Percentiles rank a stretch among this genome's conserved stretches.
phyloP scores from a whole-genome alignment of 2,888 invertebrate species.

The Chelonus formosanus region DNA sequence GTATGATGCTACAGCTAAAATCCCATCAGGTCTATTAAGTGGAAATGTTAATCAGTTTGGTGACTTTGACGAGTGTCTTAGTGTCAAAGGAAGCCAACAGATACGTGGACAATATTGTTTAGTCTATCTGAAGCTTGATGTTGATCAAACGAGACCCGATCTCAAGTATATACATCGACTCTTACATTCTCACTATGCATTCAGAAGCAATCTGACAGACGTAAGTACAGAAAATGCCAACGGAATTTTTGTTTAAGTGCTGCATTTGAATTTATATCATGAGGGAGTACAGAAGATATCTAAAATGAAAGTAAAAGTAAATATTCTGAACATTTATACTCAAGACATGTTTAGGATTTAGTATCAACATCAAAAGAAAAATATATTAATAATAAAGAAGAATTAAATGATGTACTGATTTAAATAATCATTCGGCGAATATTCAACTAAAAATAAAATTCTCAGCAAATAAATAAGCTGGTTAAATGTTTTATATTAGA shows the following conservation, averaged over 20 bases:
- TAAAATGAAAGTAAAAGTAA: constrained; percentile 10
- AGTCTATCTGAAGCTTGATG: constrained; percentile 70
- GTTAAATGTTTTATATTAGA: too few relatives aligned
- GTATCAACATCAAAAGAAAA: not conserved
- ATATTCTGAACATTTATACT: not conserved
- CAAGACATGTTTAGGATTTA: not conserved
- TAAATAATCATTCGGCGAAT: too few relatives aligned
- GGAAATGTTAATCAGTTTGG: constrained; percentile 78
- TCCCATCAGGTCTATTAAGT: constrained; percentile 74
- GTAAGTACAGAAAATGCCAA: constrained; percentile 67
- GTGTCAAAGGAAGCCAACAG: constrained; percentile 60
- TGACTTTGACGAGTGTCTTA: constrained; percentile 75
- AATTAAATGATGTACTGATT: too few relatives aligned
- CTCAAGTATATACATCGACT: constrained; percentile 68
- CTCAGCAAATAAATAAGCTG: too few relatives aligned
- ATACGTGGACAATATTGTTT: constrained; percentile 74
- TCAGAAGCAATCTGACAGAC: constrained; percentile 73
- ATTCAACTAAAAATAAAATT: too few relatives aligned
- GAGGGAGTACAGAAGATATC: not conserved
- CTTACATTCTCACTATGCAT: constrained; percentile 71
- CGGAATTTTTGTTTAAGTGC: not conserved
- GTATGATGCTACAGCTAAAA: constrained; percentile 78
- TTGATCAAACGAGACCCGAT: constrained; percentile 66
- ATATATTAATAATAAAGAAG: not conserved
- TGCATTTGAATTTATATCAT: constrained; percentile 8